phyloP scores from a whole-genome alignment of 1,140 invertebrate genomes.

The Cotesia vestalis region DNA sequence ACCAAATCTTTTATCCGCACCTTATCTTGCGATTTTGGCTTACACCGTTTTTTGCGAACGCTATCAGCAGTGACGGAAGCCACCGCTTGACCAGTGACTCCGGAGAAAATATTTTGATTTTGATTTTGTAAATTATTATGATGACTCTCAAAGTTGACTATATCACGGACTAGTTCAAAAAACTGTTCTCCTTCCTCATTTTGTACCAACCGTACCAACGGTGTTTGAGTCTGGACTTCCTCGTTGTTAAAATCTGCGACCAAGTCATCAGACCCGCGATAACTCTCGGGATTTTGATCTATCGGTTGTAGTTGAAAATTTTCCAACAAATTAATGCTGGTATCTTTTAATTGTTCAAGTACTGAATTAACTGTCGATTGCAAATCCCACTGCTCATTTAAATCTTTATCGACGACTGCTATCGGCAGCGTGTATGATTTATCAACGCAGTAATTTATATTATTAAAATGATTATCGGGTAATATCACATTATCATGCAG shows the following conservation, averaged over 20 bases:
- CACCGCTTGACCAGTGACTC: conserved; percentile 19
- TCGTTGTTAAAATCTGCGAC: background rate
- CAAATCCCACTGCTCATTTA: conserved; percentile 8
- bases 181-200: conserved; percentile 51
- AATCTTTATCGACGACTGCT: background rate
- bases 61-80: too few relatives aligned
- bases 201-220: conserved; percentile 44
- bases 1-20: conserved; percentile 33
- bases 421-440: too few relatives aligned
- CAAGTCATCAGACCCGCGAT: background rate
- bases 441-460: too few relatives aligned
- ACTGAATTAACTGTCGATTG: conserved; percentile 20
- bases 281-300: conserved; percentile 16
- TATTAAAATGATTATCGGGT: background rate
- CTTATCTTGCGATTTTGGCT: conserved; percentile 20
- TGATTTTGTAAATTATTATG: conserved; percentile 35
- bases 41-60: conserved; percentile 35
- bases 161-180: conserved; percentile 50
- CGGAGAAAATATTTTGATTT: conserved; percentile 26
- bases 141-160: conserved; percentile 33
- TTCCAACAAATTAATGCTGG: background rate
- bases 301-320: background rate
- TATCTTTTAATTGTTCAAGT: conserved; percentile 49
- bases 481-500: conserved; percentile 20
- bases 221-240: conserved; percentile 16